phyloP scores from a whole-genome alignment of 2,113 vertebrate species.

The Myodes glareolus region DNA sequence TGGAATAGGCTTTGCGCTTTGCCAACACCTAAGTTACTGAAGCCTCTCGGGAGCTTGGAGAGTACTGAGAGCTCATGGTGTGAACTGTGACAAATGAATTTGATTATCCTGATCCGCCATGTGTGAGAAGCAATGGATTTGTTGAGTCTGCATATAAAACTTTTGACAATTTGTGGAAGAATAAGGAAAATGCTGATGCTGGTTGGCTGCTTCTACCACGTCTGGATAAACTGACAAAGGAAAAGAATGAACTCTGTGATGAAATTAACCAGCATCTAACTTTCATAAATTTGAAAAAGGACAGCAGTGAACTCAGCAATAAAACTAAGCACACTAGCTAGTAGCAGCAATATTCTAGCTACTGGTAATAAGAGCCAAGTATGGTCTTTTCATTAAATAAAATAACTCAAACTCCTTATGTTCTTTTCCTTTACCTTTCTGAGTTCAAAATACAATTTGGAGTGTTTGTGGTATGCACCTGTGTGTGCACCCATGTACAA shows the following conservation, averaged over 20 bases:
- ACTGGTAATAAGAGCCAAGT: slow-evolving; percentile 29
- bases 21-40: background rate
- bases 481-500: background rate
- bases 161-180: background rate
- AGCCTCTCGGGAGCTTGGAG: background rate
- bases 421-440: slow-evolving; percentile 46
- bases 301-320: background rate
- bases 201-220: background rate
- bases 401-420: slow-evolving; percentile 40
- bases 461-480: background rate
- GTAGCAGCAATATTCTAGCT: slow-evolving; percentile 31
- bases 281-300: background rate
- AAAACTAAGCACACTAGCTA: background rate
- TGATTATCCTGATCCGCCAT: background rate
- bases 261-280: background rate
- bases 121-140: background rate
- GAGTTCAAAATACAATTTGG: slow-evolving; percentile 51
- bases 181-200: background rate
- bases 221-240: background rate
- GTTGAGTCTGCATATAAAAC: background rate
- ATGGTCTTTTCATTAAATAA: slow-evolving; percentile 35
- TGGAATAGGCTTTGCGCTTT: background rate
- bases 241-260: background rate
- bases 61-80: background rate
- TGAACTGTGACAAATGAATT: background rate